Percentiles rank a stretch among this genome's conserved stretches.
Evolutionary conservation across 2,113 vertebrate species (phyloP).

Genomic region (Elephantulus edwardii): DNA sequence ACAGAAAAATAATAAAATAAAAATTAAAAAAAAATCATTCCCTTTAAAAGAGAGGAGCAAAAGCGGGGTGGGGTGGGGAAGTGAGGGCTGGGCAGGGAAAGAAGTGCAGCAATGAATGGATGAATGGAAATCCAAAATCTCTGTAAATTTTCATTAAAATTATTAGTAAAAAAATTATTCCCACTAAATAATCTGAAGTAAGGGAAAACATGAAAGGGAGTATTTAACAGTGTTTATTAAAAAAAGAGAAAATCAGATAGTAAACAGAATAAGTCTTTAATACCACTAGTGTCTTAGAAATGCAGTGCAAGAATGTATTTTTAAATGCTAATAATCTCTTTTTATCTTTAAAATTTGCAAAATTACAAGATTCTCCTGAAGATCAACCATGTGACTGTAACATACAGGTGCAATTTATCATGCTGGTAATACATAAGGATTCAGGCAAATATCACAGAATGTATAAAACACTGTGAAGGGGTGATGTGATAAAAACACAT

Average conservation of each 20-base stretch:
- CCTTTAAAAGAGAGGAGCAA: too few relatives aligned
- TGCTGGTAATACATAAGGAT: background rate
- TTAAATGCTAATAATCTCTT: background rate
- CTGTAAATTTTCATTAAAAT: too few relatives aligned
- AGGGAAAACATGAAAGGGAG: background rate
- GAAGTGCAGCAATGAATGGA: too few relatives aligned
- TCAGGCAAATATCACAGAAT: background rate
- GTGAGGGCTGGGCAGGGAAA: too few relatives aligned
- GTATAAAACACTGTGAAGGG: background rate
- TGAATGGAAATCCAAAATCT: too few relatives aligned
- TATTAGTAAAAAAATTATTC: background rate
- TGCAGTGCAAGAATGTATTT: background rate
- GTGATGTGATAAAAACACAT: background rate
- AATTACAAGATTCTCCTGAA: background rate
- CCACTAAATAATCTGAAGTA: background rate
- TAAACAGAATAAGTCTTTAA: background rate
- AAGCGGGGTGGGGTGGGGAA: too few relatives aligned
- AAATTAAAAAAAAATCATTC: too few relatives aligned
- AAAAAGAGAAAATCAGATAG: background rate
- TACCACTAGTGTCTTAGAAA: background rate
- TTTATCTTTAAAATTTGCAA: slow-evolving; percentile 10
- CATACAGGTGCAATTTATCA: background rate
- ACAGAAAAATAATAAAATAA: too few relatives aligned
- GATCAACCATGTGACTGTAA: background rate
- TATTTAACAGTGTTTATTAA: background rate